phyloP scores from a whole-genome alignment of 1,140 invertebrate species.

The Drosophila sturtevanti region DNA sequence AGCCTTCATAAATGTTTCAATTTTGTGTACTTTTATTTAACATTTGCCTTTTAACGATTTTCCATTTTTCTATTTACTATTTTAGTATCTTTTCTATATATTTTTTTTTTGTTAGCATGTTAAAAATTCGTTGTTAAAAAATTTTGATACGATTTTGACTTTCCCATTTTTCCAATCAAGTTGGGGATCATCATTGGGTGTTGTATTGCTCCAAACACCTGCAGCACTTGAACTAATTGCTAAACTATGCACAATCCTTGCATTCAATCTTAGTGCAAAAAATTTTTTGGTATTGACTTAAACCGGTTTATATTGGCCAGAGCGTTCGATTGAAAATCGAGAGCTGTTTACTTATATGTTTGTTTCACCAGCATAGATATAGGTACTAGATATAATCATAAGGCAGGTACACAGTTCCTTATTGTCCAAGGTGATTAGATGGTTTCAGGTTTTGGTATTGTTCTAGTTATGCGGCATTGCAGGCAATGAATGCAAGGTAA shows the following conservation, averaged over 20 bases:
- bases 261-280: too few species aligned
- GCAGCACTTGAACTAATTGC: constrained; percentile 37
- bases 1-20: too few species aligned
- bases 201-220: background rate
- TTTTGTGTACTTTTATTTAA: too few species aligned
- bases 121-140: background rate
- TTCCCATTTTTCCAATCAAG: background rate
- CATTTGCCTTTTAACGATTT: too few species aligned
- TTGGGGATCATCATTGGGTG: background rate
- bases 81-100: too few species aligned
- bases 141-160: background rate
- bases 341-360: background rate
- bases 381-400: background rate
- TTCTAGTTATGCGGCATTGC: background rate
- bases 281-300: background rate
- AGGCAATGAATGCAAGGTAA: constrained; percentile 20
- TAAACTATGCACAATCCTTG: constrained; percentile 49
- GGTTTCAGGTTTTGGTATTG: constrained; percentile 20
- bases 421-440: constrained; percentile 42
- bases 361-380: too few species aligned
- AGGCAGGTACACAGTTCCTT: background rate
- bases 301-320: background rate
- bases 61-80: too few species aligned
- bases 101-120: background rate
- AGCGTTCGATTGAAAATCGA: background rate